Base-by-base conservation (phyloP, 2,113 vertebrate genomes). In the Oncorhynchus masou region DNA sequence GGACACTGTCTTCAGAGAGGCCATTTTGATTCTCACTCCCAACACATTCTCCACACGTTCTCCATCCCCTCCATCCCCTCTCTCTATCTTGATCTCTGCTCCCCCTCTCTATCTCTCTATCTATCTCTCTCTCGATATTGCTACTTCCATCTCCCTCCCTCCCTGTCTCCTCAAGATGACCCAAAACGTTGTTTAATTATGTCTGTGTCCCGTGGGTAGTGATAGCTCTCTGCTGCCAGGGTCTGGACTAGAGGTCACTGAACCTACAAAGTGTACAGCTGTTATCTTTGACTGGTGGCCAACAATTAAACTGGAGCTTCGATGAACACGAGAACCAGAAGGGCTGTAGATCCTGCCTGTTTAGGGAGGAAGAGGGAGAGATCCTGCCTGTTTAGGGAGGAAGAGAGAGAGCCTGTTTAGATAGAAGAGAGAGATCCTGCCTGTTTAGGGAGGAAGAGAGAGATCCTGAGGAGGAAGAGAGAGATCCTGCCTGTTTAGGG, bases 231-330 rank as follows among this genome's bases (percentile, higher is more conserved):
- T 19, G 49, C 16, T 94, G 95, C 93, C 95, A 96, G 89, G 81
- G 92, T 94, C 91, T 92, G 92, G 88, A 62, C 49, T 86, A 90
- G 93, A 93, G 95, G 94, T 98, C 96, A 95, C 83, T 94, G 94
- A 96, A 96, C 94, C 95, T 94, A 89, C 93, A 94, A 90, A 95
- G 90, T 83, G 16, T 95, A 94, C 96, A 96, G 95, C 95, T 97
- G 95, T 95, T 96, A 92, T 95, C 91, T 96, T 96, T 97, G 96
- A 96, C 93, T 95, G 89, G 92, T 95, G 91, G 94, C 95, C 96
- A 97, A 95, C 92, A 86, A 79, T 88, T 93, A 95, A 94, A 94
- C 86, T 93, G 93, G 91, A 94, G 92, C 84, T 54, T 19, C 49
- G 1, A 15, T 2, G 15, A 54, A 5, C 78, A 88, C 82, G 92